Conservation (phyloP, 1,140 invertebrate genomes). For the Eriocheir sinensis region DNA sequence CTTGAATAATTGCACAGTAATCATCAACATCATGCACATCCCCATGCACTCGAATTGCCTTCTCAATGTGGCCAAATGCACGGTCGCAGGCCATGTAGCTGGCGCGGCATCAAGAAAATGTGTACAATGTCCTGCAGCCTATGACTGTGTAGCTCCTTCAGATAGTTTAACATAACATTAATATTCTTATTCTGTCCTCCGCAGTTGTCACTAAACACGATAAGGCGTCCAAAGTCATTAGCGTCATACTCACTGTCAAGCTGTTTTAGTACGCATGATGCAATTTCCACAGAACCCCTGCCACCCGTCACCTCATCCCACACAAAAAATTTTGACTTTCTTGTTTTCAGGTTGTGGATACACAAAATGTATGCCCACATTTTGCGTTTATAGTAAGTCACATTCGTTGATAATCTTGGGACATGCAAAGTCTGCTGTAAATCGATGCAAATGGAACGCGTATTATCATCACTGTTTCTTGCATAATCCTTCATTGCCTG, state of each 20-base stretch:
- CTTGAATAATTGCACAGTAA: too few relatives aligned
- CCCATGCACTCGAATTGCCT: too few relatives aligned
- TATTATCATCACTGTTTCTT: conserved; percentile 26
- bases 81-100: conserved; percentile 19
- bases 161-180: too few relatives aligned
- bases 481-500: conserved; percentile 12
- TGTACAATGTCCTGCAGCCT: too few relatives aligned
- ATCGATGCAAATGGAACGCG: conserved; percentile 11
- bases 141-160: too few relatives aligned
- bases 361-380: not conserved
- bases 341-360: conserved; percentile 26
- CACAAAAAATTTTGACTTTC: conserved; percentile 26
- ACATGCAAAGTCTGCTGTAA: conserved; percentile 1
- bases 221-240: conserved; percentile 24
- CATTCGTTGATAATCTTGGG: conserved; percentile 24
- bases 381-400: too few relatives aligned
- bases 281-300: conserved; percentile 22
- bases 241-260: conserved; percentile 23
- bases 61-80: conserved; percentile 11
- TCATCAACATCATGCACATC: too few relatives aligned
- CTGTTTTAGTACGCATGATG: not conserved
- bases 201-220: not conserved
- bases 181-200: too few relatives aligned
- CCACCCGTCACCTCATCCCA: too few relatives aligned
- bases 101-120: too few relatives aligned